Evolutionary conservation across 1,140 invertebrate species (phyloP), one percentile per base, ranked within the genome.

Genomic region (Helicoverpa zea): DNA sequence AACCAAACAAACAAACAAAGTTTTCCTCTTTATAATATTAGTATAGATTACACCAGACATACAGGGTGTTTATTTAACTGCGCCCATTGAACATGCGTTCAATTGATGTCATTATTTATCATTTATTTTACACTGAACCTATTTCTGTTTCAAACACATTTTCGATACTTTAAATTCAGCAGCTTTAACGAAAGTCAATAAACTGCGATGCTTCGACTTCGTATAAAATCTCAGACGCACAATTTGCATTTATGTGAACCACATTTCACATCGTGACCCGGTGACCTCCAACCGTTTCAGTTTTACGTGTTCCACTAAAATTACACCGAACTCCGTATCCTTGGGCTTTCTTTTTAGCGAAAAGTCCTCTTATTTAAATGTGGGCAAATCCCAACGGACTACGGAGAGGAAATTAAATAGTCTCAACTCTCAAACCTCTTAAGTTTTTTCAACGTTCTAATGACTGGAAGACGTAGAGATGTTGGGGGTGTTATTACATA

Each of bases 181-280:
- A 30, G 52, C 7, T 7, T 35, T 13, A 35, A 52, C 16, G 3
- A 76, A 76, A 63, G 43, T 61, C 73, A 63, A 63, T 61, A 76
- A 76, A 51, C 18, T 18, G 43, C 43, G 43, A 63, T 61, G n/a
- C 58, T 63, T 75, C 43, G 35, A 10, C 56, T n/a, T 29, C 2
- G 49, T 66, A 66, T 66, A 78, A 75, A 78, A 78, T 54, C 51
- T 66, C 29, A 18, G 59, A 52, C 18, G 29, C 63, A 11, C 47
- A 52, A 78, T 66, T 78, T 78, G 58, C 58, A 78, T 78, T 78
- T 78, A 66, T 64, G 49, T 66, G 61, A 66, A 51, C 66, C 75
- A 78, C 61, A 78, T 61, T 75, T 51, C 73, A 54, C 72, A 12
- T 66, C 75, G 11, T 63, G 51, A 78, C 43, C 61, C 75, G n/a